Percentiles rank a stretch among this genome's conserved stretches.
Evolutionary conservation across 1,140 invertebrate genomes (phyloP).

Genomic region (Scaptomyza montana): DNA sequence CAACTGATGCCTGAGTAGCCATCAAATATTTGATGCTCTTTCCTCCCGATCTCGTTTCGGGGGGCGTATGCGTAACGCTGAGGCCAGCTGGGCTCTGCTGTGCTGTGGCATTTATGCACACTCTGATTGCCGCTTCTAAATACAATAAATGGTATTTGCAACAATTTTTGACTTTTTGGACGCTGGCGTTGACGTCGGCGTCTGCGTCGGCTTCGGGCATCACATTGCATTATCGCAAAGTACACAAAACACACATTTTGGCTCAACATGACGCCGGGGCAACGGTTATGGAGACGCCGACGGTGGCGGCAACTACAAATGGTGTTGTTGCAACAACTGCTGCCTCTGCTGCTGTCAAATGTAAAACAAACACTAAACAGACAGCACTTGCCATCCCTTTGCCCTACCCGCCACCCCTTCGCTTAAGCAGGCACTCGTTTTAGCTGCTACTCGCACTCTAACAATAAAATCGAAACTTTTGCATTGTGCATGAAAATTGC

Average conservation of each 20-base stretch:
- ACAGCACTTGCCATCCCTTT: conserved; percentile 49
- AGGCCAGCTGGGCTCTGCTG: conserved; percentile 24
- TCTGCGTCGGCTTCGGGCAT: conserved; percentile 39
- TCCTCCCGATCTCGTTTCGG: too few relatives aligned
- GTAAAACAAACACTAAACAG: conserved; percentile 76
- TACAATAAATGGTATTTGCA: conserved; percentile 75
- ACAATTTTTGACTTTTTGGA: conserved; percentile 78
- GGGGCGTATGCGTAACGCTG: conserved; percentile 36
- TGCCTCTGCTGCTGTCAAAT: conserved; percentile 65
- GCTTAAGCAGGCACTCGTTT: conserved; percentile 1
- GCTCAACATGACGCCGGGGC: conserved; percentile 18
- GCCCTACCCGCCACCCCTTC: background rate
- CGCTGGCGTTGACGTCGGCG: conserved; percentile 41
- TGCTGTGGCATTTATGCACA: conserved; percentile 36
- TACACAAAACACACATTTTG: conserved; percentile 23
- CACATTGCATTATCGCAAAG: conserved; percentile 51
- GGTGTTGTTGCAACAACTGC: conserved; percentile 11
- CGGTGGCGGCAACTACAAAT: conserved; percentile 4
- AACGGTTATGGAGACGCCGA: background rate
- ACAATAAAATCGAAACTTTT: conserved; percentile 83
- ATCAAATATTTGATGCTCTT: conserved; percentile 1
- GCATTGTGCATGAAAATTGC: conserved; percentile 79
- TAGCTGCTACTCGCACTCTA: conserved; percentile 41
- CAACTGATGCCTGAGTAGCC: background rate
- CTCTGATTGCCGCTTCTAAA: conserved; percentile 39